A percentile compares a stretch with the other conserved stretches of the same genome.
Conservation (phyloP, 1,140 invertebrate genomes). For the Pantala flavescens region DNA sequence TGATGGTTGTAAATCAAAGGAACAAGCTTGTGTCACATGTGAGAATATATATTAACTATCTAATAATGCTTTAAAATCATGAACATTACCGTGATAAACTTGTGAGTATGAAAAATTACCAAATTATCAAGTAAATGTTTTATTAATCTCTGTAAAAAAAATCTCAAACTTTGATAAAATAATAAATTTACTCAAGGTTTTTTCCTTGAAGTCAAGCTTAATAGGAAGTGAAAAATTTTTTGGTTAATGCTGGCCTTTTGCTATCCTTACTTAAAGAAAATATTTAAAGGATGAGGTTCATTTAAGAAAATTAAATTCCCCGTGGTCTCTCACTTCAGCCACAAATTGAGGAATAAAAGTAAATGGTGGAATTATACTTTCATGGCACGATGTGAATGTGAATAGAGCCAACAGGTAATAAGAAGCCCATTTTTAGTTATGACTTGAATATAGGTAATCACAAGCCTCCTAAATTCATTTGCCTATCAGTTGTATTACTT, state of each 20-base stretch:
- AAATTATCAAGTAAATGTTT: background rate
- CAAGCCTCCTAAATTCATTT: no score
- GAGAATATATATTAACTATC: background rate
- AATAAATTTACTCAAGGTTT: conserved; percentile 4
- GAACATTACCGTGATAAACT: background rate
- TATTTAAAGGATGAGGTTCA: no score
- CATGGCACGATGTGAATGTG: no score
- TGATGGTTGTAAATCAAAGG: background rate
- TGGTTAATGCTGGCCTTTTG: background rate
- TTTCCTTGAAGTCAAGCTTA: background rate
- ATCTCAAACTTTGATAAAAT: conserved; percentile 5
- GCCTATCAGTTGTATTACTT: no score
- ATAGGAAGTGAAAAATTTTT: background rate
- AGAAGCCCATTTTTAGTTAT: no score
- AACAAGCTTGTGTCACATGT: conserved; percentile 1
- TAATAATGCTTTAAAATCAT: background rate
- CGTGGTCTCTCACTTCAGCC: no score
- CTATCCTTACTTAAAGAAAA: no score
- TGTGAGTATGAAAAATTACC: background rate
- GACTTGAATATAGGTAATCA: no score
- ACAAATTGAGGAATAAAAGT: no score
- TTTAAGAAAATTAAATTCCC: no score
- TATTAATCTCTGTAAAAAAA: conserved; percentile 7
- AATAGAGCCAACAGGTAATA: no score
- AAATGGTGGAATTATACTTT: no score